Base-by-base conservation (phyloP, 2,113 vertebrate genomes). In the Triplophysa tibetana region DNA sequence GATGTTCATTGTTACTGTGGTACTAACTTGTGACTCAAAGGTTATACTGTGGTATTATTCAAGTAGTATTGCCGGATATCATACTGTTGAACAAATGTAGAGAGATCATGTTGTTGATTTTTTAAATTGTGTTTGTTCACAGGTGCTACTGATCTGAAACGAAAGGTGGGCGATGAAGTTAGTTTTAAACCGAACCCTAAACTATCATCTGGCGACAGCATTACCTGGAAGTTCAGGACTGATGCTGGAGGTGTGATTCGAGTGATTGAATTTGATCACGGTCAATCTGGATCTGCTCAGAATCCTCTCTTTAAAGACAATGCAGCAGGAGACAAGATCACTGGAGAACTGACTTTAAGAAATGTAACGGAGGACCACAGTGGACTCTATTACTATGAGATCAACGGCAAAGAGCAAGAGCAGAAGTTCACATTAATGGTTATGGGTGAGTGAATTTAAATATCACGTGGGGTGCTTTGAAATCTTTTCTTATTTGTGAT, bases 181-280 rank as follows among this genome's bases (percentile, higher is more conserved):
- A 1, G 2, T 10, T 56, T 56, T 56, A n/a, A n/a, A n/a, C 19
- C 54, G 0, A 2, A n/a, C 54, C 7, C 2, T 2, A n/a, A 8
- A 8, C 1, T 19, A 2, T n/a, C 17, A 17, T 5, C n/a, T 56
- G 1, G 1, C 54, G 21, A 0, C 19, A 21, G 7, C 54, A 56
- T 56, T n/a, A n/a, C 8, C 7, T 56, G 54, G 54, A 56, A 56
- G 14, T 9, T 9, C 9, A 19, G 6, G 2, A 0, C 0, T n/a
- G n/a, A n/a, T n/a, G n/a, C 0, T 21, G 19, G 7, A 2, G 0
- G 1, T 8, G 54, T 56, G 17, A 3, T n/a, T 2, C 1, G n/a
- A 16, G 54, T 9, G 8, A n/a, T 56, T n/a, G 19, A n/a, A 9
- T 56, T 19, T 7, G 54, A 56, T 19, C 8, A 9, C 5, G 54